A percentile compares a stretch with the other conserved stretches of the same genome.
Conservation (phyloP, 2,888 invertebrate species). For the Drosophila pseudotakahashii region DNA sequence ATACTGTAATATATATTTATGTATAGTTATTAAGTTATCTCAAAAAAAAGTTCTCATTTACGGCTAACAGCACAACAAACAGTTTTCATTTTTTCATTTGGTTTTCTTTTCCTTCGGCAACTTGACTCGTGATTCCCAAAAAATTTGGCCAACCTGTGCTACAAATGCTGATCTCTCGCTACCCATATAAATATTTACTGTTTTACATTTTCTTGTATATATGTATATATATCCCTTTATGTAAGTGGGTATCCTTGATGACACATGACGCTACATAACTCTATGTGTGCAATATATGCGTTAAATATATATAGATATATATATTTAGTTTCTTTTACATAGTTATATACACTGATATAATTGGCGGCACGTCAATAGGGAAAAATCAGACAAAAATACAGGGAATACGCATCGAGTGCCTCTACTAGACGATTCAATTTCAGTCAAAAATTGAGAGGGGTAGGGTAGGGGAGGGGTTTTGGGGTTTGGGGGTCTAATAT, state of each 20-base stretch:
- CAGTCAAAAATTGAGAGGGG: slow-evolving; percentile 52
- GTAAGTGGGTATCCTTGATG: slow-evolving; percentile 45
- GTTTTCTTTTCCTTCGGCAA: slow-evolving; percentile 16
- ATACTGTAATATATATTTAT: slow-evolving; percentile 32
- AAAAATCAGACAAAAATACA: slow-evolving; percentile 14
- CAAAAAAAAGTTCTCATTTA: slow-evolving; percentile 54
- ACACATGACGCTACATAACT: slow-evolving; percentile 37
- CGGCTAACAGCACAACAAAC: slow-evolving; percentile 60
- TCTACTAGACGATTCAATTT: slow-evolving; percentile 38
- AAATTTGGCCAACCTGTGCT: slow-evolving; percentile 65
- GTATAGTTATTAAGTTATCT: slow-evolving; percentile 44
- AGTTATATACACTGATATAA: slow-evolving; percentile 62
- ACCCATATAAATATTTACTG: slow-evolving; percentile 30
- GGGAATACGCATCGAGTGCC: slow-evolving; percentile 11
- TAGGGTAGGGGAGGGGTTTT: not conserved
- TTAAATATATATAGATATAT: slow-evolving; percentile 19
- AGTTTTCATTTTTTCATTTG: slow-evolving; percentile 36
- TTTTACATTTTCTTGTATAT: slow-evolving; percentile 5
- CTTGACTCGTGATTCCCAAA: slow-evolving; percentile 26
- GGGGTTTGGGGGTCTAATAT: slow-evolving; percentile 25
- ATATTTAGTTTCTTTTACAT: slow-evolving; percentile 23
- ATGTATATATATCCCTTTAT: slow-evolving; percentile 42
- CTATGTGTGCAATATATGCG: slow-evolving; percentile 25
- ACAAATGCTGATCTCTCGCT: slow-evolving; percentile 49
- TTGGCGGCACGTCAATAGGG: slow-evolving; percentile 43